Conservation (phyloP, 2,797 vertebrate species). For the Notolabrus celidotus region DNA sequence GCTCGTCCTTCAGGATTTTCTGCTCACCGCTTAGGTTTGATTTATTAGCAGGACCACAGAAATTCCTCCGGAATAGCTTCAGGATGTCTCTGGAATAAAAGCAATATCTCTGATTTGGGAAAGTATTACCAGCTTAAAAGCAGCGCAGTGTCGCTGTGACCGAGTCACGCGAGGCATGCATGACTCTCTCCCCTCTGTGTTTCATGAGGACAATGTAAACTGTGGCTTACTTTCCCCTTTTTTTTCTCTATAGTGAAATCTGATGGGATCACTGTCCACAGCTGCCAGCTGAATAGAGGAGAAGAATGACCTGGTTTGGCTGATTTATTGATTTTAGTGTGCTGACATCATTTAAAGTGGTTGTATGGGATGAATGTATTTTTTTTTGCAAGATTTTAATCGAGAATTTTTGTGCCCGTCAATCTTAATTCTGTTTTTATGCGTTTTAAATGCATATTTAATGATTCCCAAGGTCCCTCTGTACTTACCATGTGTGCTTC, state of each 20-base stretch:
- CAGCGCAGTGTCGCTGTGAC: constrained; percentile 52
- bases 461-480: no score
- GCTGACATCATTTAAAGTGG: no score
- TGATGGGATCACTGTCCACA: neutral
- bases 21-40: constrained; percentile 65
- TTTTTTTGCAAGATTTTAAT: no score
- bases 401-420: no score
- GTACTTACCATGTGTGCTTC: no score
- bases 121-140: constrained; percentile 73
- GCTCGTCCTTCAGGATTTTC: constrained; percentile 42
- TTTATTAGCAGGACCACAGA: constrained; percentile 75
- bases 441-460: no score
- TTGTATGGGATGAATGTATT: no score
- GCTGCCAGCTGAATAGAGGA: neutral
- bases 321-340: no score
- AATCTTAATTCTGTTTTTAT: no score
- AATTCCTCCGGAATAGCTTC: constrained; percentile 81
- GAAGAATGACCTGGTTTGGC: no score
- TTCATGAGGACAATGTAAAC: constrained; percentile 6
- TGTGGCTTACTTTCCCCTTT: constrained; percentile 14
- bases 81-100: constrained; percentile 75
- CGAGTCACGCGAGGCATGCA: constrained; percentile 51
- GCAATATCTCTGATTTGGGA: constrained; percentile 74
- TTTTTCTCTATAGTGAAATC: constrained; percentile 11
- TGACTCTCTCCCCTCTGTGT: neutral